Evolutionary conservation across 2,797 vertebrate species (phyloP).

Genomic region (Spondyliosoma cantharus): DNA sequence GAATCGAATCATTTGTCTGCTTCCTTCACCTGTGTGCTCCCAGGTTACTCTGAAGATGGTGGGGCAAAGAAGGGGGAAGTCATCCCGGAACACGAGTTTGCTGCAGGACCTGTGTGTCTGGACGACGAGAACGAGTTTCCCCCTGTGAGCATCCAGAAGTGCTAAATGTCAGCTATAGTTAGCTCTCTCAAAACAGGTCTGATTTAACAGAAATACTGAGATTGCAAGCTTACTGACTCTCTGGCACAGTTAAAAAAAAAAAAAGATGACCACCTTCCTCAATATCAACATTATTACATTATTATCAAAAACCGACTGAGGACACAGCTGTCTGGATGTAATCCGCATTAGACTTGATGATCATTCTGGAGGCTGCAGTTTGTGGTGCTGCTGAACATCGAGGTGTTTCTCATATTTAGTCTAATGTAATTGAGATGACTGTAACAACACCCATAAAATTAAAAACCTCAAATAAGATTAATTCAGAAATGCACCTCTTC

Average conservation of each 20-base stretch:
- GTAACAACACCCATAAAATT: neutral
- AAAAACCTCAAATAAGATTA: neutral
- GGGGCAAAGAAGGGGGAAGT: slow-evolving; percentile 92
- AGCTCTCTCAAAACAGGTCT: slow-evolving; percentile 3
- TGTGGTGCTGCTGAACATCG: too few relatives aligned
- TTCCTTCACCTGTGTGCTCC: neutral
- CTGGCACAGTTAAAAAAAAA: neutral
- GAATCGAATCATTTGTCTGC: neutral
- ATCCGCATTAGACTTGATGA: neutral
- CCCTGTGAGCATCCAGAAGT: slow-evolving; percentile 93
- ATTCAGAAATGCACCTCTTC: neutral
- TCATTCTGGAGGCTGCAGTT: neutral
- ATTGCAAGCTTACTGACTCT: neutral
- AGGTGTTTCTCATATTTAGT: neutral
- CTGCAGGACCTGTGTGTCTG: slow-evolving; percentile 92
- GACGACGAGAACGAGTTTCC: slow-evolving; percentile 97
- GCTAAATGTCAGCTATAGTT: slow-evolving; percentile 74
- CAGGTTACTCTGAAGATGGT: slow-evolving; percentile 95
- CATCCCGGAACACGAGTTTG: slow-evolving; percentile 96
- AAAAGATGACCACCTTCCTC: neutral
- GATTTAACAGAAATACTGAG: neutral
- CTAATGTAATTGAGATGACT: neutral
- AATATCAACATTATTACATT: neutral
- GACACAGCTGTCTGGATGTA: neutral
- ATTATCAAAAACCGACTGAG: neutral